These are phyloP conservation scores for Onychostruthus taczanowskii DNA, from an alignment of 2,113 vertebrate species.

Conservation along the genomic window DNA sequence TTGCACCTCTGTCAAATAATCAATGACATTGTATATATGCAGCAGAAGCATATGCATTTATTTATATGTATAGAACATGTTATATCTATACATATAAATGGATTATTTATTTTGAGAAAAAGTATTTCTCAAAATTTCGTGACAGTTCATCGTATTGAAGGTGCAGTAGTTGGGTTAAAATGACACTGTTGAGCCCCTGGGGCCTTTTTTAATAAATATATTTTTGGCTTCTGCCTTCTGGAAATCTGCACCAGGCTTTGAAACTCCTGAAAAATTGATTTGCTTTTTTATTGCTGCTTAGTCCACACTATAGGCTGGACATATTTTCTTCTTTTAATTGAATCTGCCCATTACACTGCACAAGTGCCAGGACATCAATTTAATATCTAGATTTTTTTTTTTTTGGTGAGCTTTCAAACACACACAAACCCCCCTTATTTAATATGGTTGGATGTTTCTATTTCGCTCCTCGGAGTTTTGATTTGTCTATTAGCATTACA, in stretches of 20 bases:
- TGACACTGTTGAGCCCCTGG: conserved; percentile 8
- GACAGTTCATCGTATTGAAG: conserved; percentile 26
- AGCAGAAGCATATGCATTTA: background rate
- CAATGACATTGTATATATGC: background rate
- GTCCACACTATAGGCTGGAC: conserved; percentile 4
- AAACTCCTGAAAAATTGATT: conserved; percentile 57
- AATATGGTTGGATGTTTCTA: conserved; percentile 46
- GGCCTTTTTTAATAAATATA: conserved; percentile 36
- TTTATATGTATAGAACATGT: background rate
- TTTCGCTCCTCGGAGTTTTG: conserved; percentile 41
- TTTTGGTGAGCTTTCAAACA: conserved; percentile 4
- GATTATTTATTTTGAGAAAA: background rate
- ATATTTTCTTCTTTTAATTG: conserved; percentile 43
- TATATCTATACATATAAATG: conserved; percentile 5
- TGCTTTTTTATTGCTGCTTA: conserved; percentile 61
- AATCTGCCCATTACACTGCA: conserved; percentile 34
- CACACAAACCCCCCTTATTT: background rate
- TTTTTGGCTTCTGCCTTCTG: conserved; percentile 57
- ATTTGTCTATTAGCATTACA: conserved; percentile 55
- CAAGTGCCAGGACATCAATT: conserved; percentile 35
- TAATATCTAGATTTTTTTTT: conserved; percentile 6
- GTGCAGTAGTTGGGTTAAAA: conserved; percentile 12
- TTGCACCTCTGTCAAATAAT: background rate
- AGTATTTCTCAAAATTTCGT: background rate
- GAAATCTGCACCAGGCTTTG: conserved; percentile 30